Percentiles rank a stretch among this genome's conserved stretches.
phyloP scores from a whole-genome alignment of 2,797 vertebrate genomes.

The Squalus acanthias region DNA sequence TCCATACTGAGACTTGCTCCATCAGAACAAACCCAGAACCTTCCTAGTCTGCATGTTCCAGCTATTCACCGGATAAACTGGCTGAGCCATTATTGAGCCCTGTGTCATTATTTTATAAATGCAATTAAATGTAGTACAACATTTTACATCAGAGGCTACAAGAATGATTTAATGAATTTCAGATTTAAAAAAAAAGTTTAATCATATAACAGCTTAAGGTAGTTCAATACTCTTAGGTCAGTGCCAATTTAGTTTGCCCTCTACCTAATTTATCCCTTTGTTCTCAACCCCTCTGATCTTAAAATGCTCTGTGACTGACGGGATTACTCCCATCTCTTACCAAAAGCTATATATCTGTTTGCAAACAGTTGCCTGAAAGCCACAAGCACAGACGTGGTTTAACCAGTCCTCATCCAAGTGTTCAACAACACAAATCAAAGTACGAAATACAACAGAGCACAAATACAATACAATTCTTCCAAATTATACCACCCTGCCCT shows the following conservation, averaged over 20 bases:
- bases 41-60: not conserved
- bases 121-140: not conserved
- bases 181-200: not conserved
- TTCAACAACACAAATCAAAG: not conserved
- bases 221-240: not conserved
- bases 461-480: not conserved
- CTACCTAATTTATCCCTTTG: not conserved
- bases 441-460: not conserved
- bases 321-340: not conserved
- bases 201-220: not conserved
- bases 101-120: not conserved
- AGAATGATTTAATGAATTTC: not conserved
- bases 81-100: not conserved
- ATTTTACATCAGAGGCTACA: not conserved
- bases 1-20: too few species aligned
- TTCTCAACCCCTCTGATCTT: not conserved
- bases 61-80: not conserved
- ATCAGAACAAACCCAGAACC: not conserved
- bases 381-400: not conserved
- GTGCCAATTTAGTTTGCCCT: not conserved
- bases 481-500: not conserved
- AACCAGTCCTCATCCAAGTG: not conserved
- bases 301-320: not conserved
- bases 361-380: not conserved
- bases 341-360: not conserved